A percentile compares a stretch with the other conserved stretches of the same genome.
These are phyloP conservation scores for Neomicropteryx cornuta DNA, from an alignment of 1,140 invertebrate species.

Conservation along the genomic window DNA sequence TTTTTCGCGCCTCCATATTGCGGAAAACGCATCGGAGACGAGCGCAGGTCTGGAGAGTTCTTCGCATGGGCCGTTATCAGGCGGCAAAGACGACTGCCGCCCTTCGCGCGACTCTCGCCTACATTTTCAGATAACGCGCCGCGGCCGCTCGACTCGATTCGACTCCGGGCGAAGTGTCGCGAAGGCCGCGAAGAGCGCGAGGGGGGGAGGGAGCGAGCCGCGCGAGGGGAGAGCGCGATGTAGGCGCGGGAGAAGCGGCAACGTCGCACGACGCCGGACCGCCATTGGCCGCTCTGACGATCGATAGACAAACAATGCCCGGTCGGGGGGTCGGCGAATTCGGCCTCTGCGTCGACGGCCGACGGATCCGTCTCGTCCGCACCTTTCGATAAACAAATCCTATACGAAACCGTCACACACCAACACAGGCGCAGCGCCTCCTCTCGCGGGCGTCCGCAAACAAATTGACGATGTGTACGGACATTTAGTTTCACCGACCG, in stretches of 20 bases:
- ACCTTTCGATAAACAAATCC: constrained; percentile 34
- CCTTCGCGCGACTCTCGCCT: too few relatives aligned
- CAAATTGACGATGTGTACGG: too few relatives aligned
- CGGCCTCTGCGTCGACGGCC: constrained; percentile 15
- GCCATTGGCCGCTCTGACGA: constrained; percentile 39
- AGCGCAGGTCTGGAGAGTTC: too few relatives aligned
- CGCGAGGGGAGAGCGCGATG: constrained; percentile 28
- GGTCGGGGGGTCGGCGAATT: constrained; percentile 17
- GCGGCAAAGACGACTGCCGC: too few relatives aligned
- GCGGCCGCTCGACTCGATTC: constrained; percentile 1
- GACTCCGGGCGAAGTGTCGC: background rate
- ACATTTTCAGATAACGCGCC: background rate
- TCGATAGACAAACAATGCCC: constrained; percentile 39
- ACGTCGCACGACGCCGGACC: constrained; percentile 27
- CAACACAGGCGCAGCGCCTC: constrained; percentile 22
- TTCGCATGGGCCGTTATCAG: too few relatives aligned
- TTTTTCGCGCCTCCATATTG: too few relatives aligned
- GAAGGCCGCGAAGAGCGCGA: background rate
- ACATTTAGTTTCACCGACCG: too few relatives aligned
- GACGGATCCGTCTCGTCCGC: constrained; percentile 17
- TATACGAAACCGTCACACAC: too few relatives aligned
- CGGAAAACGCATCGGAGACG: too few relatives aligned
- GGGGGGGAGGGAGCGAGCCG: constrained; percentile 4
- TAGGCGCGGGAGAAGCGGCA: constrained; percentile 12
- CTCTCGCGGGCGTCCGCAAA: too few relatives aligned